Conservation (phyloP, 2,113 vertebrate species). For the Diadophis punctatus region DNA sequence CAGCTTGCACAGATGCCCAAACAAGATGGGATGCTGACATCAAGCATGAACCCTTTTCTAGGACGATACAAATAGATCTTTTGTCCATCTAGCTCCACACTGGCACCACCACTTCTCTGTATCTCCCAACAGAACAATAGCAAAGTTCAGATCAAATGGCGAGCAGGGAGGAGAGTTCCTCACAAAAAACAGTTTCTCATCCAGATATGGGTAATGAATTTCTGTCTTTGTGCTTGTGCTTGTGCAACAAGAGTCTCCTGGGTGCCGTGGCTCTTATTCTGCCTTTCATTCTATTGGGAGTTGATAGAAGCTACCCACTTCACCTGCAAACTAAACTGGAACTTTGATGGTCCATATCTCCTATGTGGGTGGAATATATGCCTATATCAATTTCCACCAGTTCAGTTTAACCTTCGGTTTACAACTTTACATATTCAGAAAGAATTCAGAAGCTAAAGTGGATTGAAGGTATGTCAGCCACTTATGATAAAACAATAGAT, state of each 20-base stretch:
- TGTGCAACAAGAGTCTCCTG: not conserved
- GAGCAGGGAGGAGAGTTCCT: not conserved
- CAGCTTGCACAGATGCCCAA: not conserved
- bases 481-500: not conserved
- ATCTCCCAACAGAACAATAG: not conserved
- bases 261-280: not conserved
- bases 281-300: not conserved
- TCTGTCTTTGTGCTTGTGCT: not conserved
- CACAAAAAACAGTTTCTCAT: not conserved
- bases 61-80: conserved; percentile 1
- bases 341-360: not conserved
- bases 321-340: not conserved
- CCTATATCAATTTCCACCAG: not conserved
- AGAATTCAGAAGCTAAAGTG: not conserved
- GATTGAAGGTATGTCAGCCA: not conserved
- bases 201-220: not conserved
- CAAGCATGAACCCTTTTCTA: not conserved
- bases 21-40: not conserved
- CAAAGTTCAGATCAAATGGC: conserved; percentile 13
- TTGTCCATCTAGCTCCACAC: not conserved
- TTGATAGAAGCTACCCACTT: not conserved
- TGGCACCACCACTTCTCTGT: conserved; percentile 15
- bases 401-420: not conserved
- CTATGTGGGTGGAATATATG: not conserved
- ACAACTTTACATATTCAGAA: not conserved